Evolutionary conservation across 2,888 invertebrate species (phyloP).

Genomic region (Orchesellides sinensis): DNA sequence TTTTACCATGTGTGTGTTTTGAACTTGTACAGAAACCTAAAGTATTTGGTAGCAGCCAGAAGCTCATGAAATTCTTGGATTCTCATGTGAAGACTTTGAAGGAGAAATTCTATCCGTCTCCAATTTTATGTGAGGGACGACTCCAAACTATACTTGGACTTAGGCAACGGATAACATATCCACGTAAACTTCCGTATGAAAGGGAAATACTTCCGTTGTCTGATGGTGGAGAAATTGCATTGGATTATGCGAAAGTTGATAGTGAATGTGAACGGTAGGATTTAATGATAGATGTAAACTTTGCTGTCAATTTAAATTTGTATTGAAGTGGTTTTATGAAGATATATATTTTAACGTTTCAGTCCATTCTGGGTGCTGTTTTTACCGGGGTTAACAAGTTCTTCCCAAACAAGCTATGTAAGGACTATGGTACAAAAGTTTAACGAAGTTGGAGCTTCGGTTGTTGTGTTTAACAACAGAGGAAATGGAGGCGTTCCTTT

Average conservation of each 20-base stretch:
- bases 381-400: conserved; percentile 86
- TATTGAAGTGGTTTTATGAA: not conserved
- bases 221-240: conserved; percentile 87
- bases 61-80: conserved; percentile 82
- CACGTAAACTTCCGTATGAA: conserved; percentile 43
- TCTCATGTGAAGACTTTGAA: conserved; percentile 82
- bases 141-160: conserved; percentile 64
- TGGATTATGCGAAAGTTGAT: conserved; percentile 82
- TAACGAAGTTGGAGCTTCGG: conserved; percentile 81
- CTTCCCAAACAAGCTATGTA: conserved; percentile 87
- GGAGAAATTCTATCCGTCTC: conserved; percentile 86
- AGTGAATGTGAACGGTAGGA: not conserved
- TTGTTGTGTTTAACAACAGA: conserved; percentile 87
- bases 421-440: conserved; percentile 85
- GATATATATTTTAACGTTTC: not conserved
- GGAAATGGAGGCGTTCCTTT: conserved; percentile 86
- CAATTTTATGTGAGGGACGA: conserved; percentile 81
- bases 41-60: conserved; percentile 77
- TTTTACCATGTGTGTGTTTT: too few species aligned
- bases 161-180: conserved; percentile 35
- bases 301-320: not conserved
- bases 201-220: conserved; percentile 83
- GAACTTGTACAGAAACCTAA: conserved; percentile 61
- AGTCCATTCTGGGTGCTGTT: conserved; percentile 49
- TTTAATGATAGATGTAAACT: too few species aligned